Percentiles rank a stretch among this genome's conserved stretches.
Conservation (phyloP, 2,888 invertebrate species). For the Erannis defoliaria region DNA sequence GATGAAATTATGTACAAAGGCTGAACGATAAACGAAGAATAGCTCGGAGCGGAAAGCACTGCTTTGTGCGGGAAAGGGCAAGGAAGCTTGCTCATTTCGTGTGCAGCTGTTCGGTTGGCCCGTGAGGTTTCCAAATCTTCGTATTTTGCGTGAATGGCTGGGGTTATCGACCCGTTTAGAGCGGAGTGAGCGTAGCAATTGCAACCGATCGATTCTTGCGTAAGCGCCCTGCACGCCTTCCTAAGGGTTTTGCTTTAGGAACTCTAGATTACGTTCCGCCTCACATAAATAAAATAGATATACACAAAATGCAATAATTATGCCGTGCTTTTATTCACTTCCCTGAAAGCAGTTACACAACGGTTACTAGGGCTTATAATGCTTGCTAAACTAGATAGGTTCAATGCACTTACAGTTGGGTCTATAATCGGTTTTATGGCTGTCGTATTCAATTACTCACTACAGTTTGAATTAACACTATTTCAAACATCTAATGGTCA, state of each 20-base stretch:
- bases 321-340: conserved; percentile 56
- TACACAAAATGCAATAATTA: conserved; percentile 55
- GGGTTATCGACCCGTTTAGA: conserved; percentile 77
- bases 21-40: conserved; percentile 34
- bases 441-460: conserved; percentile 35
- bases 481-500: conserved; percentile 36
- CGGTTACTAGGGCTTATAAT: conserved; percentile 32
- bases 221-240: conserved; percentile 74
- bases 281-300: conserved; percentile 41
- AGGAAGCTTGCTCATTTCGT: conserved; percentile 60
- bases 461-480: conserved; percentile 14
- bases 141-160: conserved; percentile 71
- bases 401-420: conserved; percentile 37
- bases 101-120: conserved; percentile 64
- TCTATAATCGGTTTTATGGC: conserved; percentile 21
- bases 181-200: conserved; percentile 68
- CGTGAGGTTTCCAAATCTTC: conserved; percentile 69
- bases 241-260: conserved; percentile 69
- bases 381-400: conserved; percentile 38
- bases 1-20: conserved; percentile 45
- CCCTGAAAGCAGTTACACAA: conserved; percentile 61
- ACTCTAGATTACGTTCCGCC: conserved; percentile 46
- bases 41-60: conserved; percentile 45
- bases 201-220: conserved; percentile 79
- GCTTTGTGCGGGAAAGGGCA: conserved; percentile 50